Base-by-base conservation (phyloP, 2,888 invertebrate species). In the Beris morrisii region DNA sequence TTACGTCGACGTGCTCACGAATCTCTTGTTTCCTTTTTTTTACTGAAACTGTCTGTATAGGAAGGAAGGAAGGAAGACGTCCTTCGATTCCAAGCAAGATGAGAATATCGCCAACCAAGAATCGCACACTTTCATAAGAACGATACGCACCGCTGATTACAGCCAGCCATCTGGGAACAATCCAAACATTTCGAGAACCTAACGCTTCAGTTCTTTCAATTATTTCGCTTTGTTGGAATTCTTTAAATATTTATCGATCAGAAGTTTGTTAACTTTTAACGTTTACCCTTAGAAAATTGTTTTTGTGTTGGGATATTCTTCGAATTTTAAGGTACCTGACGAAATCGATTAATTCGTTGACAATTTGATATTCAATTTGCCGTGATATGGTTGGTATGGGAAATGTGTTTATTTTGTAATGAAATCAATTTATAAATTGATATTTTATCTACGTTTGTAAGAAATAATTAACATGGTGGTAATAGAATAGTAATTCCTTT, bases 181-280 rank as follows among this genome's bases (percentile, higher is more conserved):
- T 69, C 67, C 44, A 67, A 69, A 69, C 69, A 67, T 69, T 69
- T 67, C 68, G 65, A 64, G 71, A 70, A 71, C 71, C 73, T 71
- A 73, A 74, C 75, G 77, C 76, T 77, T 78, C 77, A 78, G 77
- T 79, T 79, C 78, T 78, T 80, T 80, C 79, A 80, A 79, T 80
- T 78, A 80, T 77, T 80, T 79, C 75, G 77, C 78, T 76, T 78
- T 79, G 79, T 76, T 78, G 73, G 72, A 75, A 74, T 75, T 74
- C 74, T 80, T 61, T 79, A 79, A 79, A 80, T 80, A 79, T 79
- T 80, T 79, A 79, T 79, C 77, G 80, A 80, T 79, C 78, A 78
- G 74, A 74, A 78, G 76, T 79, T 78, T 78, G 78, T 76, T 77
- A 75, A 74, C 76, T 75, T 76, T 74, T 69, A 61, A 50, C 52